These are phyloP conservation scores for Amblyopsis hoosieri DNA, from an alignment of 2,797 vertebrate genomes.

Conservation along the genomic window DNA sequence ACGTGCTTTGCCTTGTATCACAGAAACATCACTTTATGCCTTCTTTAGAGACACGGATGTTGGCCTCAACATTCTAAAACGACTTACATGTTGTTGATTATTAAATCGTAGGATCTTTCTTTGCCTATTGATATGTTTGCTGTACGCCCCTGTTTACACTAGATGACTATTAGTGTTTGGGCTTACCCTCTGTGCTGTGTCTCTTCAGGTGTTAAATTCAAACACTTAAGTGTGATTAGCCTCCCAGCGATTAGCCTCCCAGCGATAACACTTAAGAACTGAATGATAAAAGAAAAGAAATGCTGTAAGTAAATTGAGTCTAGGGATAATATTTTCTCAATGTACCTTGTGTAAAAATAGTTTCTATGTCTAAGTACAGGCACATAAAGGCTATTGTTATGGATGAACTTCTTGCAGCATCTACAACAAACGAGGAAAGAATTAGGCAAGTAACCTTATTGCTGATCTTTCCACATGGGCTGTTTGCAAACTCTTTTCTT, in stretches of 20 bases:
- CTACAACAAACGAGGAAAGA: constrained; percentile 47
- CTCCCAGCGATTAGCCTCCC: no score
- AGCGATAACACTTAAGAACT: no score
- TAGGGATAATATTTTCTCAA: no score
- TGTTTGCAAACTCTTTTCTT: constrained; percentile 21
- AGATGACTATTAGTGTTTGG: constrained; percentile 7
- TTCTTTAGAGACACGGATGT: constrained; percentile 53
- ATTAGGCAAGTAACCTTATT: constrained; percentile 61
- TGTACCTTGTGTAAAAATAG: constrained; percentile 15
- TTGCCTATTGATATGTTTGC: constrained; percentile 18
- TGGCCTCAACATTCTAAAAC: constrained; percentile 39
- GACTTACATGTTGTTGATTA: constrained; percentile 25
- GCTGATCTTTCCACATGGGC: constrained; percentile 28
- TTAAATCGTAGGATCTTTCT: constrained; percentile 21
- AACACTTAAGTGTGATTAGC: no score
- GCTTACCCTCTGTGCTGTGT: no score
- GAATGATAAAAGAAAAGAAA: neutral
- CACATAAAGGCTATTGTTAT: constrained; percentile 29
- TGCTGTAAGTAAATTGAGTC: neutral
- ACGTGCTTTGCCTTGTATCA: constrained; percentile 68
- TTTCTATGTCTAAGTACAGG: constrained; percentile 23
- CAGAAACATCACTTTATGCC: constrained; percentile 66
- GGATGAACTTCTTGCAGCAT: constrained; percentile 24
- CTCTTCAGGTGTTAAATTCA: no score
- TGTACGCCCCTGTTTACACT: constrained; percentile 8